A percentile compares a stretch with the other conserved stretches of the same genome.
These are phyloP conservation scores for Diuraphis noxia DNA, from an alignment of 1,140 invertebrate genomes.

Conservation along the genomic window DNA sequence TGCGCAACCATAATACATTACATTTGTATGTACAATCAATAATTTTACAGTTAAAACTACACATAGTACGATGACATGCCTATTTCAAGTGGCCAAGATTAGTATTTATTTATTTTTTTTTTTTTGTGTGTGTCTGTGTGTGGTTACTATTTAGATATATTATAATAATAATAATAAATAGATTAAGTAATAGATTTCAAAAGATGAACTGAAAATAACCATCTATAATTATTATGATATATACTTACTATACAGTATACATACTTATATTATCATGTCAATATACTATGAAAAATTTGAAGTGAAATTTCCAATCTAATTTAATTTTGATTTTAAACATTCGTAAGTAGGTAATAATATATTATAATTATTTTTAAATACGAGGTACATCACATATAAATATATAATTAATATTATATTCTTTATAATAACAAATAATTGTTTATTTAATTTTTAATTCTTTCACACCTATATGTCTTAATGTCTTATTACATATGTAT, in stretches of 20 bases:
- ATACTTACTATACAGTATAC: background rate
- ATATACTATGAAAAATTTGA: background rate
- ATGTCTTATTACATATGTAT: background rate
- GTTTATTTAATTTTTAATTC: background rate
- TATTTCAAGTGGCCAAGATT: background rate
- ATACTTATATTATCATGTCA: background rate
- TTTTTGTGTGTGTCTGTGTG: too few relatives aligned
- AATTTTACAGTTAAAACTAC: background rate
- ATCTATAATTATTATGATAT: background rate
- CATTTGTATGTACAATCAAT: background rate
- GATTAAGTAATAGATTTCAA: background rate
- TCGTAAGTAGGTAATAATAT: background rate
- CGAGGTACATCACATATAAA: background rate
- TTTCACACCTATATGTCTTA: background rate
- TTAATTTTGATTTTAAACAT: background rate
- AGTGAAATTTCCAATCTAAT: background rate
- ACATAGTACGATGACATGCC: background rate
- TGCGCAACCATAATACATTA: background rate
- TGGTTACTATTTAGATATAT: background rate
- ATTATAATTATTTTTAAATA: background rate
- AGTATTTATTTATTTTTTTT: background rate
- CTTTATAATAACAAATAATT: background rate
- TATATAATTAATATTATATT: background rate
- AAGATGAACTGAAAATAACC: background rate
- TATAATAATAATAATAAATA: background rate